Evolutionary conservation across 2,888 invertebrate genomes (phyloP).

Genomic region (Galerucella pusilla): DNA sequence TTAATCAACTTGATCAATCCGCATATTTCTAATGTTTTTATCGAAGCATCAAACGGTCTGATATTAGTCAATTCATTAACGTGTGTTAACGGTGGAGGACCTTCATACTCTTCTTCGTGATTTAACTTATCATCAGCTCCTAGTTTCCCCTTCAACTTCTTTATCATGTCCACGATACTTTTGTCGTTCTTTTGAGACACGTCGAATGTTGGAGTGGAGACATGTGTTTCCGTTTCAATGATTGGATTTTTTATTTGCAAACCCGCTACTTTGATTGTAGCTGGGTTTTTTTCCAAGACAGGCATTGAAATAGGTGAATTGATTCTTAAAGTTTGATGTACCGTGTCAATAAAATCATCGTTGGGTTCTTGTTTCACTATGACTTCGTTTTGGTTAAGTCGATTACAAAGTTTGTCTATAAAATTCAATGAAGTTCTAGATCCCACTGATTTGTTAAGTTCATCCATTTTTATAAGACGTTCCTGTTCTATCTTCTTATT

Average conservation of each 20-base stretch:
- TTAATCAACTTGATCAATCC: constrained; percentile 52
- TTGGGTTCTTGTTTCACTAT: constrained; percentile 47
- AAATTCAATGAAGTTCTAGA: constrained; percentile 57
- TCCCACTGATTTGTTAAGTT: constrained; percentile 61
- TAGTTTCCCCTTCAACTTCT: constrained; percentile 55
- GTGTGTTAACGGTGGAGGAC: constrained; percentile 50
- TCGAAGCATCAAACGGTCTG: constrained; percentile 27
- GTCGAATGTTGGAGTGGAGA: constrained; percentile 42
- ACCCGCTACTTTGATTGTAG: constrained; percentile 1
- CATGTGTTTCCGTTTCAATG: constrained; percentile 38
- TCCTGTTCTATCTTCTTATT: constrained; percentile 65
- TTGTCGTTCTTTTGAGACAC: constrained; percentile 50
- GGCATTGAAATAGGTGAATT: constrained; percentile 41
- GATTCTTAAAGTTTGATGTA: constrained; percentile 8
- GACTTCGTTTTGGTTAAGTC: constrained; percentile 49
- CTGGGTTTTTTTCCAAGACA: constrained; percentile 41
- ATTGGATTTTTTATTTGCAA: constrained; percentile 45
- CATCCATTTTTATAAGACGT: constrained; percentile 67
- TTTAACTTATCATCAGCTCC: constrained; percentile 41
- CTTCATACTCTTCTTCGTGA: constrained; percentile 37
- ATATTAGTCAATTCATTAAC: constrained; percentile 41
- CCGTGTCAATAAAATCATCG: constrained; percentile 36
- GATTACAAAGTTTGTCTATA: constrained; percentile 55
- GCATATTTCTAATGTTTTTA: constrained; percentile 42
- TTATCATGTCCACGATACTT: constrained; percentile 51